Percentiles rank a stretch among this genome's conserved stretches.
These are phyloP conservation scores for Parnassius mnemosyne DNA, from an alignment of 2,888 invertebrate genomes.

Conservation along the genomic window DNA sequence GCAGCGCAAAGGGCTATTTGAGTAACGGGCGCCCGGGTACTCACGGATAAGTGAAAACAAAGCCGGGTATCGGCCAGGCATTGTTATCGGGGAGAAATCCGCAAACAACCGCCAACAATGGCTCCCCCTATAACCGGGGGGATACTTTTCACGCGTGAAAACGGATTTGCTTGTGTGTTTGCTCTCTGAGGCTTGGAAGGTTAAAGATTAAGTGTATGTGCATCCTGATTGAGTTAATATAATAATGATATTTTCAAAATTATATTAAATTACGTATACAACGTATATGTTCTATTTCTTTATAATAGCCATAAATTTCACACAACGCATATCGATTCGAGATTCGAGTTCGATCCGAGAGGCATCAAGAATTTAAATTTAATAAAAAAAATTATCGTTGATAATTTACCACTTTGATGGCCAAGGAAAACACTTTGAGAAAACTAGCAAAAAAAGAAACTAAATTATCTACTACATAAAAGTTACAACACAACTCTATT, in stretches of 20 bases:
- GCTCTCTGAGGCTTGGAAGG: slow-evolving; percentile 32
- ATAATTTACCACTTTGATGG: too few species aligned
- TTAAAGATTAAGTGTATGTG: slow-evolving; percentile 22
- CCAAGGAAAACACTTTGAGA: too few species aligned
- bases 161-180: slow-evolving; percentile 37
- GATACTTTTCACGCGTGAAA: slow-evolving; percentile 32
- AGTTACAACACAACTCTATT: too few species aligned
- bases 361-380: too few species aligned
- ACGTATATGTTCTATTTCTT: too few species aligned
- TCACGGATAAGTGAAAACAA: slow-evolving; percentile 52
- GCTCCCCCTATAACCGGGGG: slow-evolving; percentile 34
- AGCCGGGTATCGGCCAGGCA: slow-evolving; percentile 48
- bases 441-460: too few species aligned
- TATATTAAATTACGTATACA: neutral
- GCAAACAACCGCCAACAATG: slow-evolving; percentile 51
- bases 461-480: too few species aligned
- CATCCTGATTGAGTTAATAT: slow-evolving; percentile 9
- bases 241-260: neutral
- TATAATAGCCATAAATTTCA: too few species aligned
- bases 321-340: too few species aligned
- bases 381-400: too few species aligned
- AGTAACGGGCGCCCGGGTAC: slow-evolving; percentile 49
- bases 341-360: too few species aligned
- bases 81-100: slow-evolving; percentile 53
- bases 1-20: slow-evolving; percentile 42